Evolutionary conservation across 2,113 vertebrate genomes (phyloP).

Genomic region (Hippocampus comes): DNA sequence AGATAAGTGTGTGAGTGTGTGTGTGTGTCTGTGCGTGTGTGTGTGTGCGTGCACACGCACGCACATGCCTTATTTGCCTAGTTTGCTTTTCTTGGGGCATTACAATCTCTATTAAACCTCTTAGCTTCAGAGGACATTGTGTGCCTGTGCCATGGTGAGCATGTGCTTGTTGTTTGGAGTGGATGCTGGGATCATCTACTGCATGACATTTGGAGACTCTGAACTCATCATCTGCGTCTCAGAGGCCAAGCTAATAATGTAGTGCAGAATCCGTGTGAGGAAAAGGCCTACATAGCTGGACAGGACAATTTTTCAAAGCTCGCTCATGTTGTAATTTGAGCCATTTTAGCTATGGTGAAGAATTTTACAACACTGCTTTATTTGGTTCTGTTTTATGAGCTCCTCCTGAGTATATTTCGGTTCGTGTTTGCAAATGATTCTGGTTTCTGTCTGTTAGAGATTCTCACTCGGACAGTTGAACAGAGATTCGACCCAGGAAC

Average conservation of each 20-base stretch:
- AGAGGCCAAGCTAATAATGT: not conserved
- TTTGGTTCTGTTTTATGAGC: not conserved
- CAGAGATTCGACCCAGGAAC: too few species aligned
- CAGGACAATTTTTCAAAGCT: constrained; percentile 1
- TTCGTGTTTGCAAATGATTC: constrained; percentile 13
- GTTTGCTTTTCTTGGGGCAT: constrained; percentile 18
- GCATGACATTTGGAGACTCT: constrained; percentile 9
- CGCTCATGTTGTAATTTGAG: constrained; percentile 8
- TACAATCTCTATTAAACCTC: constrained; percentile 13
- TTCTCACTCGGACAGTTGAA: too few species aligned
- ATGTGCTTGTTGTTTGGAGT: constrained; percentile 2
- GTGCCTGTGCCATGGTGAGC: not conserved
- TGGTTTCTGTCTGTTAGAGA: constrained; percentile 4
- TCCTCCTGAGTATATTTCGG: constrained; percentile 3
- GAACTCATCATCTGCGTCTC: not conserved
- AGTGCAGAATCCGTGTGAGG: constrained; percentile 9
- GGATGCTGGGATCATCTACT: not conserved
- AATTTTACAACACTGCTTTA: constrained; percentile 8
- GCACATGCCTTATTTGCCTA: constrained; percentile 4
- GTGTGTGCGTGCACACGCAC: too few species aligned
- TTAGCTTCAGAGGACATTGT: constrained; percentile 12
- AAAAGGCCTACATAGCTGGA: constrained; percentile 1
- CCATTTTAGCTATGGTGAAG: not conserved
- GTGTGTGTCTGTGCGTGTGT: too few species aligned
- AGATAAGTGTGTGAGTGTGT: constrained; percentile 2